Evolutionary conservation across 2,888 invertebrate species (phyloP).

Genomic region (Dysmachus trigonus): DNA sequence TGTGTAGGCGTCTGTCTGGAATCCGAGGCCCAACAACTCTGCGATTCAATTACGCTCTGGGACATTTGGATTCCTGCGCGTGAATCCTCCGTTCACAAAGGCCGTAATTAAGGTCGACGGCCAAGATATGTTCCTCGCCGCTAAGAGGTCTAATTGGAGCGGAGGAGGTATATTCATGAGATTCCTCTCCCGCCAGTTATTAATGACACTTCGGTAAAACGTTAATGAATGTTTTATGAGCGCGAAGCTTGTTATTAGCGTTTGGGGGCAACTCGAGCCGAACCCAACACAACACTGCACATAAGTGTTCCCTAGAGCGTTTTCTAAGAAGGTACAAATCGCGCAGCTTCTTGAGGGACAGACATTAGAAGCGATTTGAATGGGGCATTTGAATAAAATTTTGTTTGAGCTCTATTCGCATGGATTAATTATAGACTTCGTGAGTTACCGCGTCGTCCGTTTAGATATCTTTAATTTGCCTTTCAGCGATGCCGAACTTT

Average conservation of each 20-base stretch:
- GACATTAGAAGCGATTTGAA: neutral
- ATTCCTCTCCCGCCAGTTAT: constrained; percentile 24
- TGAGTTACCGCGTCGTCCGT: neutral
- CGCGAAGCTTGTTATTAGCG: constrained; percentile 21
- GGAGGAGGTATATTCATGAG: constrained; percentile 40
- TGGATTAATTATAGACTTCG: neutral
- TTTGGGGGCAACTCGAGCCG: neutral
- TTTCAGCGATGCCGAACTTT: neutral
- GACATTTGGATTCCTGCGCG: constrained; percentile 49
- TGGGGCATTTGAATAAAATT: neutral
- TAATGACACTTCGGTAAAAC: constrained; percentile 40
- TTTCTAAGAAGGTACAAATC: constrained; percentile 13
- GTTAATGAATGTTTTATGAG: constrained; percentile 42
- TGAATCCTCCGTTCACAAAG: constrained; percentile 37
- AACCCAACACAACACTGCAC: constrained; percentile 2
- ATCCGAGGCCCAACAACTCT: constrained; percentile 4
- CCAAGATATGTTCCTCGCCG: neutral
- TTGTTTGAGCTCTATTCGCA: neutral
- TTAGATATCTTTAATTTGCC: neutral
- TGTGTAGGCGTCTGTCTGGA: constrained; percentile 49
- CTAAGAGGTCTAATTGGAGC: constrained; percentile 33
- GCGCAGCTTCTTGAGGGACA: neutral
- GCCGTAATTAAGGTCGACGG: constrained; percentile 47
- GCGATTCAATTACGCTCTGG: constrained; percentile 46
- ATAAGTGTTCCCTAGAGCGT: constrained; percentile 26